Base-by-base conservation (phyloP, 1,140 invertebrate species). In the Diabrotica undecimpunctata region DNA sequence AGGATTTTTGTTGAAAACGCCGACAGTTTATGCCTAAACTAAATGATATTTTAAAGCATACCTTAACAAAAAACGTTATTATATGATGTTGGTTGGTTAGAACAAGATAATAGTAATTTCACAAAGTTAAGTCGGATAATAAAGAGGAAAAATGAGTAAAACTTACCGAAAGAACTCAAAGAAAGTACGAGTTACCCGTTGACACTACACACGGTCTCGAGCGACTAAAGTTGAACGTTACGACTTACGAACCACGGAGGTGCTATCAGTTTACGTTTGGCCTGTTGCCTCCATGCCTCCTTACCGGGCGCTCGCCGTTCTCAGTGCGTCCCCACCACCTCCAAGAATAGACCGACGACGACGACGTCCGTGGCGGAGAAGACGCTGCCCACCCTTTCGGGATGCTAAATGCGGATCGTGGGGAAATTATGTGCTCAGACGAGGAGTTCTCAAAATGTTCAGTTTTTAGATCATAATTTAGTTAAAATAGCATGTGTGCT, bases 261-360 rank as follows among this genome's bases (percentile, higher is more conserved):
- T 68, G 75, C 75, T 78, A 78, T 78, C 77, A 76, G 69, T 65
- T 78, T 78, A 77, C 77, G 74, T 63, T 38, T 46, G 41, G 41
- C 25, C 25, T 25, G 25, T 25, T 25, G 25, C 25, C 25, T 25
- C 25, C 25, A 25, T 25, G 68, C 61, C 72, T 73, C 77, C 77
- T 74, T 78, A 74, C 77, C 70, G 72, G 75, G 75, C 62, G 66
- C 61, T 63, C 64, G 65, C 61, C 71, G 70, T 53, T n/a, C 41
- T 38, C 46, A 35, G 41, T 14, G 59, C 71, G n/a, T 12, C 64
- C 64, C 68, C 67, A 39, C 70, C 54, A 64, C 57, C 55, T 57
- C 62, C 71, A 61, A 69, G 69, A 71, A 71, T 71, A 73, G 70
- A 58, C 64, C 66, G 61, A 59, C 46, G 41, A 46, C 41, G 41